Evolutionary conservation across 2,888 invertebrate species (phyloP), one percentile per base, ranked within the genome.

Genomic region (Lordiphosa andalusiaca): DNA sequence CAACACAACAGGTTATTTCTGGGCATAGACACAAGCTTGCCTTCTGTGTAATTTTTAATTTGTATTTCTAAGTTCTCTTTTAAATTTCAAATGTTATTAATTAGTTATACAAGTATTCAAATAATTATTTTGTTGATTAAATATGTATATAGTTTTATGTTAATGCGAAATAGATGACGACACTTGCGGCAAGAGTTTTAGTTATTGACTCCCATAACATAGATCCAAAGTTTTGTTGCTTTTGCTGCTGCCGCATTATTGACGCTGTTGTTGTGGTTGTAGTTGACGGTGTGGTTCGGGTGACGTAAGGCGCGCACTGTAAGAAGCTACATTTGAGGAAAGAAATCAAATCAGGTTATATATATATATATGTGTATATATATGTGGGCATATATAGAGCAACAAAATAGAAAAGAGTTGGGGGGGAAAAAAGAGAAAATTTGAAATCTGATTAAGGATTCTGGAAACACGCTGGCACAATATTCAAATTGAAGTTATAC

Each of bases 271-370:
- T 50, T 35, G 54, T 25, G 42, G 67, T 47, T 61, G 53, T 59
- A 61, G 59, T 58, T 50, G 64, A 52, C 23, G 38, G 37, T 33
- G 53, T 7, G 25, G 47, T 33, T 23, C 10, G 44, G 51, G 52
- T 49, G 67, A 60, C 67, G 53, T 67, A 61, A 62, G 68, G 60
- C 67, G 71, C 44, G 44, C 44, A 13, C 84, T 84, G 84, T 77
- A 81, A 78, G 69, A 81, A 71, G 77, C 77, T 78, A 84, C 84
- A 81, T 84, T 81, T 78, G 77, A 67, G 77, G 74, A 84, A 84
- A 78, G 71, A 78, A 84, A 78, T 81, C 74, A 78, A 77, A 84
- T 78, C 84, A 84, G 67, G 71, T 78, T 78, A 78, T 81, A 66
- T 50, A 39, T 56, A 39, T 56, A 67, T 70, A 59, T 74, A 76